phyloP scores from a whole-genome alignment of 1,140 invertebrate genomes.

The Lordiphosa clarofinis region DNA sequence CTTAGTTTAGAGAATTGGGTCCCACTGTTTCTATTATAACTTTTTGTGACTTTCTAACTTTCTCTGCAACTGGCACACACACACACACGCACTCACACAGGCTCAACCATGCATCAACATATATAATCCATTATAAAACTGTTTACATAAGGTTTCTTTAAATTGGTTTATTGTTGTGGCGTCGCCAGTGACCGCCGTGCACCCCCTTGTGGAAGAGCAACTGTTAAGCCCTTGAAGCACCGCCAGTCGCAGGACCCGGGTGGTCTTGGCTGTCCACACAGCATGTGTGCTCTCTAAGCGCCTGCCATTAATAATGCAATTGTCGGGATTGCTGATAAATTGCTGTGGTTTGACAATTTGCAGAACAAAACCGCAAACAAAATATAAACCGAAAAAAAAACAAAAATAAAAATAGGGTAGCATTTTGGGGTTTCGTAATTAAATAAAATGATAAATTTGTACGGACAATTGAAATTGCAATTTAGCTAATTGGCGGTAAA shows the following conservation, averaged over 20 bases:
- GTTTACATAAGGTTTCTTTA: constrained; percentile 75
- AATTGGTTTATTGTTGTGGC: constrained; percentile 72
- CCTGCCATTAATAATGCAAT: constrained; percentile 73
- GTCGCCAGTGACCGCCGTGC: constrained; percentile 8
- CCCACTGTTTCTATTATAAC: constrained; percentile 25
- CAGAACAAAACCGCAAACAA: constrained; percentile 41
- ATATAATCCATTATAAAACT: constrained; percentile 73
- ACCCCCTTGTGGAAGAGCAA: not conserved
- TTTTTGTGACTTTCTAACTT: too few relatives aligned
- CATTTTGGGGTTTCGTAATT: constrained; percentile 28
- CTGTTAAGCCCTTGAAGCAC: constrained; percentile 42
- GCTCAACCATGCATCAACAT: constrained; percentile 31
- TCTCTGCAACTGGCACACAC: not conserved
- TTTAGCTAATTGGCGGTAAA: constrained; percentile 34
- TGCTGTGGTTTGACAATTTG: constrained; percentile 70
- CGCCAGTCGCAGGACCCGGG: constrained; percentile 9
- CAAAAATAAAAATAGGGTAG: constrained; percentile 8
- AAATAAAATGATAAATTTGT: constrained; percentile 31
- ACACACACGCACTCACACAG: not conserved
- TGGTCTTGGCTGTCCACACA: constrained; percentile 24
- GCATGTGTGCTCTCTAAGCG: constrained; percentile 57
- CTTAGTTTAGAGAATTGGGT: not conserved
- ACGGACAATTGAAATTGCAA: not conserved
- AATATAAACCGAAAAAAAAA: constrained; percentile 24
- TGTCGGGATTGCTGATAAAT: constrained; percentile 66